Evolutionary conservation across 2,113 vertebrate genomes (phyloP), one percentile per base, ranked within the genome.

Genomic region (Vanacampus margaritifer): DNA sequence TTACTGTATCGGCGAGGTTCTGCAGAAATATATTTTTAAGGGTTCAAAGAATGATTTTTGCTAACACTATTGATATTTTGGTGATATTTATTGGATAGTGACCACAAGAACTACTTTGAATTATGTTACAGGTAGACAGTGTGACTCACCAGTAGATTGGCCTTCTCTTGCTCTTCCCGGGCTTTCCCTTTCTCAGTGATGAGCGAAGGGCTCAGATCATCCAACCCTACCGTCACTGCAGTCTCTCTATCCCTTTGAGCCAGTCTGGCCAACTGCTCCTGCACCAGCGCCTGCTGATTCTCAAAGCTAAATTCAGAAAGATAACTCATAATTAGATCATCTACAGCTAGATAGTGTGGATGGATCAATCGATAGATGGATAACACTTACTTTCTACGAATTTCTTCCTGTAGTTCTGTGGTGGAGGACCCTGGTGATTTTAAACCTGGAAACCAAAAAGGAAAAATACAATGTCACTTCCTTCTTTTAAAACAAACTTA

Each of bases 341-440:
- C 14, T 9, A 17, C 6, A 32, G 6, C 2, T 1, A 32, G 26
- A 57, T 16, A 3, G 6, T 32, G n/a, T 19, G 23, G 54, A 32
- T 54, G 11, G 10, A 53, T 24, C 1, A 10, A 41, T 41, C 6
- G 17, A 46, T 46, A 46, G 10, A 53, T 53, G 23, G n/a, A 39
- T 12, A 63, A 2, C 9, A 89, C 94, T 82, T 72, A 98, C 96
- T 94, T 94, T 77, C 73, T 93, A 45, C 92, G 91, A 2, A 94
- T 84, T 14, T 95, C 94, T 63, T 94, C 91, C 21, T 93, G 90
- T 54, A 84, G 86, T 73, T 91, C 88, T 12, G 88, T 69, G 10
- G 80, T 19, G 19, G 87, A 86, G 50, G 80, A 68, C 69, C 74
- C 83, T 43, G 83, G 23, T 5, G 59, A 65, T 64, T 79, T 78